Evolutionary conservation across 2,888 invertebrate genomes (phyloP).

Genomic region (Orchesellides sinensis): DNA sequence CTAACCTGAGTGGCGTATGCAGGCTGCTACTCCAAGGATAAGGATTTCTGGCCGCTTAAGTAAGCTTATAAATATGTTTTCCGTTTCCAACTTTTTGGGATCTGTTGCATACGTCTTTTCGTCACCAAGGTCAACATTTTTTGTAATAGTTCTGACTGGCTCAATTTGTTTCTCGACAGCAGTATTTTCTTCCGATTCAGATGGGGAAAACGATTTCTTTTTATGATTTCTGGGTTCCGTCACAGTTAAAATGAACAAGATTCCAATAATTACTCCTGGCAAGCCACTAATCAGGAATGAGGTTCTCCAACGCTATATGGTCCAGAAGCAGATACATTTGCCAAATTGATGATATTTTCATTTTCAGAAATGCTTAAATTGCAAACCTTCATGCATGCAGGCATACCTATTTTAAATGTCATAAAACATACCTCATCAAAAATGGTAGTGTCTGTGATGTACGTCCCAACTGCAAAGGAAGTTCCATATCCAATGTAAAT

Average conservation of each 20-base stretch:
- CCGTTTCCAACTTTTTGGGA: slow-evolving; percentile 29
- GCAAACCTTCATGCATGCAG: too few species aligned
- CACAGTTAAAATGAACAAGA: background rate
- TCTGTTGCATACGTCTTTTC: slow-evolving; percentile 5
- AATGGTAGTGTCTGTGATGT: slow-evolving; percentile 85
- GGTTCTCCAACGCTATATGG: background rate
- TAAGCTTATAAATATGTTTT: slow-evolving; percentile 18
- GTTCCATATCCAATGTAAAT: slow-evolving; percentile 96
- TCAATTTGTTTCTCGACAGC: background rate
- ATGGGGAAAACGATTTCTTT: slow-evolving; percentile 79
- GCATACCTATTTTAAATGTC: background rate
- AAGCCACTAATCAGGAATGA: background rate
- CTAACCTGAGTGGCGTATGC: slow-evolving; percentile 89
- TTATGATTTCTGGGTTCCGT: slow-evolving; percentile 73
- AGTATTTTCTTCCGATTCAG: slow-evolving; percentile 83
- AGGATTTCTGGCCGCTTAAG: slow-evolving; percentile 84
- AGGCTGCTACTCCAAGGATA: slow-evolving; percentile 90
- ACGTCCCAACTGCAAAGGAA: slow-evolving; percentile 93
- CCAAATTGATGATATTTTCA: too few species aligned
- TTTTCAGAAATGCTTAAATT: too few species aligned
- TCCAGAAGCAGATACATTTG: too few species aligned
- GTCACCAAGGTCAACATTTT: background rate
- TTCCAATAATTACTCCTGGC: background rate
- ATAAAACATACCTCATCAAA: slow-evolving; percentile 83
- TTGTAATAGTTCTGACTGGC: slow-evolving; percentile 6